Evolutionary conservation across 2,888 invertebrate species (phyloP).

Genomic region (Eilema caniola): DNA sequence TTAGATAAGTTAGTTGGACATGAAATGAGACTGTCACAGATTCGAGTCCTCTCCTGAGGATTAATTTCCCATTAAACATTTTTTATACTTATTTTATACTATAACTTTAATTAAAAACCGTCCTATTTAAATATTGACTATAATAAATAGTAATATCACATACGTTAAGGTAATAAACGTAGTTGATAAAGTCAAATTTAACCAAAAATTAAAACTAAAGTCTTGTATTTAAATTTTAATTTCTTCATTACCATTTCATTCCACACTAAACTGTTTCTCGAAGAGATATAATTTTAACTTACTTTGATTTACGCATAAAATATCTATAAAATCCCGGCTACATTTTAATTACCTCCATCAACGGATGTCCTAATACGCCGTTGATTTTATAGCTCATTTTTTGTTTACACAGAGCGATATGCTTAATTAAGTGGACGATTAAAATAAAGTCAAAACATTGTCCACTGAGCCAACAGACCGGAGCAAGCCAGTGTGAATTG

Average conservation of each 20-base stretch:
- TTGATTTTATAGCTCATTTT: slow-evolving; percentile 49
- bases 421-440: slow-evolving; percentile 72
- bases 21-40: too few species aligned
- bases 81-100: too few species aligned
- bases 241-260: slow-evolving; percentile 1
- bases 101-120: too few species aligned
- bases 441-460: slow-evolving; percentile 60
- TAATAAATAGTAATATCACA: too few species aligned
- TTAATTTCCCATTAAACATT: too few species aligned
- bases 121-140: too few species aligned
- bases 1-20: too few species aligned
- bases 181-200: background rate
- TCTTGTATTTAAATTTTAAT: background rate
- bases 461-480: slow-evolving; percentile 60
- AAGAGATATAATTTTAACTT: background rate
- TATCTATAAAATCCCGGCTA: slow-evolving; percentile 28
- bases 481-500: slow-evolving; percentile 54
- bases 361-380: slow-evolving; percentile 54
- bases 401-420: slow-evolving; percentile 67
- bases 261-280: background rate
- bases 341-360: slow-evolving; percentile 52
- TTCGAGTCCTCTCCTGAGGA: too few species aligned
- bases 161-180: background rate
- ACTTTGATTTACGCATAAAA: slow-evolving; percentile 15
- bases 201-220: background rate